Conservation (phyloP, 2,113 vertebrate species). For the Sander vitreus region DNA sequence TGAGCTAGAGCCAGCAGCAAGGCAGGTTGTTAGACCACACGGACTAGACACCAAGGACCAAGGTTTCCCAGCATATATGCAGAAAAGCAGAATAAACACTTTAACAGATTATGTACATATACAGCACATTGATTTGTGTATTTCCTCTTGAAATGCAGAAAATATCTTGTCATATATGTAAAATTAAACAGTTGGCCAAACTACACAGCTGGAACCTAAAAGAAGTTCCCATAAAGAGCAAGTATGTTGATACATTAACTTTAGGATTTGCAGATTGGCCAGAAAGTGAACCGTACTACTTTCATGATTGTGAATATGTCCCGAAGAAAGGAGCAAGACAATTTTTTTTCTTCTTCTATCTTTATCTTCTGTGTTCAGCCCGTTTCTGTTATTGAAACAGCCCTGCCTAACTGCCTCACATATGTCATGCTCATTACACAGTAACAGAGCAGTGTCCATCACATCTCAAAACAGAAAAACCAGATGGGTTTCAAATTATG, state of each 20-base stretch:
- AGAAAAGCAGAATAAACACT: conserved; percentile 48
- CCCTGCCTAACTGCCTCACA: background rate
- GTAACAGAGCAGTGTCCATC: conserved; percentile 66
- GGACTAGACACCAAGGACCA: conserved; percentile 25
- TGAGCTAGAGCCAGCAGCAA: conserved; percentile 39
- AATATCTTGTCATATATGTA: background rate
- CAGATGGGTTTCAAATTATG: conserved; percentile 32
- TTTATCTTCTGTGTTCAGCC: background rate
- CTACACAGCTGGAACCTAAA: conserved; percentile 25
- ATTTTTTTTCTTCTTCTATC: background rate
- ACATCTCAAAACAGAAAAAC: conserved; percentile 16
- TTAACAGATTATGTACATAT: conserved; percentile 19
- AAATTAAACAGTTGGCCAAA: conserved; percentile 29
- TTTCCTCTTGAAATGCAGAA: conserved; percentile 26
- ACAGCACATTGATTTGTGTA: conserved; percentile 27
- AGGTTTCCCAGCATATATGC: conserved; percentile 43
- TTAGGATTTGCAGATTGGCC: background rate
- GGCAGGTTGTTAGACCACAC: conserved; percentile 35
- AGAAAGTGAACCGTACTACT: background rate
- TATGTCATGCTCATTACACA: conserved; percentile 68
- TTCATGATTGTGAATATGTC: background rate
- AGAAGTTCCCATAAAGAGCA: background rate
- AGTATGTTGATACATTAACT: background rate
- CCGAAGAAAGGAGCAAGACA: background rate
- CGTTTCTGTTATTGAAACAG: conserved; percentile 52